A percentile compares a stretch with the other conserved stretches of the same genome.
Conservation (phyloP, 2,113 vertebrate species). For the Leptobrachium ailaonicum region DNA sequence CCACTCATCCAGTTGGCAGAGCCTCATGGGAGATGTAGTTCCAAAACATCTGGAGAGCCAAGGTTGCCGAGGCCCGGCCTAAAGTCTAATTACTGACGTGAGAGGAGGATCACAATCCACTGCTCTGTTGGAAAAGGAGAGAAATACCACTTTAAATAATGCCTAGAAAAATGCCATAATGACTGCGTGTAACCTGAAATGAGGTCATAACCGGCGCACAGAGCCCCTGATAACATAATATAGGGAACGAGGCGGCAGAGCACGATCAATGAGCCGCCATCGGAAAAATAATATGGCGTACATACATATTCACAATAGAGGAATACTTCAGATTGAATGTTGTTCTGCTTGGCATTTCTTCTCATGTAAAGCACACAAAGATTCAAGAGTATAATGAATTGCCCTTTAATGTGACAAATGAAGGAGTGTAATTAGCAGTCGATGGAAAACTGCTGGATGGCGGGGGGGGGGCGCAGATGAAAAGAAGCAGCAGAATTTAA, state of each 20-base stretch:
- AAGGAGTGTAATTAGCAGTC: constrained; percentile 31
- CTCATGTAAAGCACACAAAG: neutral
- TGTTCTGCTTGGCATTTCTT: neutral
- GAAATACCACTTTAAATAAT: no score
- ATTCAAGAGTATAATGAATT: neutral
- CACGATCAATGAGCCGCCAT: neutral
- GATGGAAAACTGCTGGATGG: neutral
- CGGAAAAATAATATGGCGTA: neutral
- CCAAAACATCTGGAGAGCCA: no score
- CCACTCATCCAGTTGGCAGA: no score
- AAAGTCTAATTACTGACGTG: no score
- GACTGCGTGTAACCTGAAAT: no score
- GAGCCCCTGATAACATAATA: neutral
- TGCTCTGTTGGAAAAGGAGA: no score
- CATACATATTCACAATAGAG: neutral
- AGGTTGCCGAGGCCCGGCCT: no score
- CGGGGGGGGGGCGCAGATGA: constrained; percentile 12
- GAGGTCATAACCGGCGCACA: neutral
- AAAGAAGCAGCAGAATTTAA: constrained; percentile 12
- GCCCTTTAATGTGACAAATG: constrained; percentile 27
- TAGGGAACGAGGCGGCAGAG: neutral
- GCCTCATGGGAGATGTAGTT: no score
- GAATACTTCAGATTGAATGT: neutral
- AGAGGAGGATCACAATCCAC: no score
- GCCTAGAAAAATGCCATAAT: no score